phyloP scores from a whole-genome alignment of 1,140 invertebrate species.

The Orchesella cincta region DNA sequence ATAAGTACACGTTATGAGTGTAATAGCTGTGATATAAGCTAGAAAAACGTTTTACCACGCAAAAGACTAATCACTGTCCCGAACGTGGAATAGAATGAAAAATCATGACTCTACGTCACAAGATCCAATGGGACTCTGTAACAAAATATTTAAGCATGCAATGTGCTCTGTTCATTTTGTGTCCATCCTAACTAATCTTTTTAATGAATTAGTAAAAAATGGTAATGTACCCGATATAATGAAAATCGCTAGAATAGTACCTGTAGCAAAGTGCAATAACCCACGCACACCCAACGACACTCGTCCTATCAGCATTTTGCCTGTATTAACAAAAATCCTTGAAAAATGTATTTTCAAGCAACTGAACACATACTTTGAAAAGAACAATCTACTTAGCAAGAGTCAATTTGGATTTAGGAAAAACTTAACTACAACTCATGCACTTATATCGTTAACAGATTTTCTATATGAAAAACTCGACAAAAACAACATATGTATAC shows the following conservation, averaged over 20 bases:
- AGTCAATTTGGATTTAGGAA: conserved; percentile 57
- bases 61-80: no score
- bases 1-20: no score
- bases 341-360: conserved; percentile 18
- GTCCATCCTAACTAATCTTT: not conserved
- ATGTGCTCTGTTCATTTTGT: not conserved
- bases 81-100: conserved; percentile 11
- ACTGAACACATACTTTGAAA: not conserved
- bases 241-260: conserved; percentile 23
- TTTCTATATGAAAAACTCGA: conserved; percentile 53
- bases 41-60: no score
- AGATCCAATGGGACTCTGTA: not conserved
- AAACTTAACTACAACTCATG: conserved; percentile 54
- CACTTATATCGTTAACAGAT: conserved; percentile 54
- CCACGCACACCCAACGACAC: not conserved
- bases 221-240: not conserved
- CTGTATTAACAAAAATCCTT: not conserved
- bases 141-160: not conserved
- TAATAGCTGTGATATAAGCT: no score
- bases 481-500: conserved; percentile 50
- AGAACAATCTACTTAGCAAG: conserved; percentile 23
- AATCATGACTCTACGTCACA: not conserved
- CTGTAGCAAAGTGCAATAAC: not conserved
- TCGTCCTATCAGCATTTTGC: not conserved
- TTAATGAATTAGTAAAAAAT: not conserved